Base-by-base conservation (phyloP, 23 tunicate species). In the Halocynthia roretzi region DNA sequence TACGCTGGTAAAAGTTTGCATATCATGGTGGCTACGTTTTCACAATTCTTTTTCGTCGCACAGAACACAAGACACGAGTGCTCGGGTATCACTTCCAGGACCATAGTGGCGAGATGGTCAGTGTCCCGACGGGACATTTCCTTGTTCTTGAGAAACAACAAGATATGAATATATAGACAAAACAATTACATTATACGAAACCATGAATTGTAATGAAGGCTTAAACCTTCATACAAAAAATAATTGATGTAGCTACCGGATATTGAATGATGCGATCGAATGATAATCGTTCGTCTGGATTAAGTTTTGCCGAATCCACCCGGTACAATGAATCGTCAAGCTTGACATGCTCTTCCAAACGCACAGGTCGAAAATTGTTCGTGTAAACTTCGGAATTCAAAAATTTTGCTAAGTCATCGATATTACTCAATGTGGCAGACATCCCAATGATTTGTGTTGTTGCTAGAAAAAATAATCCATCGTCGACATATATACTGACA, bases 31-130 rank as follows among this genome's bases (percentile, higher is more conserved):
- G 93, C 88, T 20, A 94, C 98, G 56, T 84, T 87, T 77, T 87
- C 94, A 76, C 98, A 94, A 70, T 94, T 94, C 73, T 81, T 87
- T 75, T 87, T 94, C 0, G 98, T 87, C 14, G 98, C 86, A 76
- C 98, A 94, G 84, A 94, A 94, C 50, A 94, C 64, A 8, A 94
- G 86, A 71, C 93, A 80, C n/a, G 98, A 87, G 56, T 94, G 94
- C 5, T 87, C 44, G 0, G 98, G 98, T 7, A 94, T 71, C 21
- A 94, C 86, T 76, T 94, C 98, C 22, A 75, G 21, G 10, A 94
- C 86, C 7, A 94, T 70, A 8, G 80, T 65, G 8, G 71, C 67
- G 23, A 94, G 64, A 53, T 87, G 94, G 65, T 94, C 98, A 51
- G 87, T 69, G 65, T 94, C 98, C 22, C 64, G 57, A 48, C 51